Base-by-base conservation (phyloP, 2,888 invertebrate genomes). In the Aricia artaxerxes region DNA sequence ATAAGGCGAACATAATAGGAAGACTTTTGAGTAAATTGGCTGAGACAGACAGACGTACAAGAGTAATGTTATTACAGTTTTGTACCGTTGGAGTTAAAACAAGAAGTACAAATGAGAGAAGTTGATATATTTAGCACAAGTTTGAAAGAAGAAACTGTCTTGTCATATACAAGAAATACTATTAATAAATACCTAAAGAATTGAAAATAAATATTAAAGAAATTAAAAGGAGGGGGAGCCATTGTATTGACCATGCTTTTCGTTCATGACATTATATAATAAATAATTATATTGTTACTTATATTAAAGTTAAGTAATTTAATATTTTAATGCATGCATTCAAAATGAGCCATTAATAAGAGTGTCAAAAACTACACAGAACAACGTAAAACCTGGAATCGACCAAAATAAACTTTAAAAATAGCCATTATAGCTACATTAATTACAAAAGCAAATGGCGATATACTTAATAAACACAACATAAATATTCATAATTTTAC, bases 1-100 rank as follows among this genome's bases (percentile, higher is more conserved):
- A 57, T 35, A 76, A 76, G 76, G 57, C 35, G 6, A 35, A 53
- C 76, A 31, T 76, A 57, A 53, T 24, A 24, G 35, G 11, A 35
- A 57, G 7, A 76, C 76, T 53, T 76, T 35, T 53, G 24, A 75
- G 75, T 75, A 75, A 49, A 73, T 73, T 44, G 75, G 53, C 75
- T 49, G 13, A 13, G 57, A 76, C 76, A 35, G 16, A 53, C 31
- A 57, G 53, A 35, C 53, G 13, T 3, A 11, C n/a, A 44, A 7
- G 44, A 73, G 24, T 44, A 44, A 69, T 69, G 69, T 69, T 69
- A 69, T 11, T 69, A 35, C 35, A 5, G 69, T 69, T 69, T 69
- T 69, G 16, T 69, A 35, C 69, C 35, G 69, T 69, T 69, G 13
- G 69, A 13, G 11, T 64, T 31, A 24, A 64, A 64, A 64, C 31